Conservation (phyloP, 92 coral and sea anemone genomes). For the Bergia puertoricense region DNA sequence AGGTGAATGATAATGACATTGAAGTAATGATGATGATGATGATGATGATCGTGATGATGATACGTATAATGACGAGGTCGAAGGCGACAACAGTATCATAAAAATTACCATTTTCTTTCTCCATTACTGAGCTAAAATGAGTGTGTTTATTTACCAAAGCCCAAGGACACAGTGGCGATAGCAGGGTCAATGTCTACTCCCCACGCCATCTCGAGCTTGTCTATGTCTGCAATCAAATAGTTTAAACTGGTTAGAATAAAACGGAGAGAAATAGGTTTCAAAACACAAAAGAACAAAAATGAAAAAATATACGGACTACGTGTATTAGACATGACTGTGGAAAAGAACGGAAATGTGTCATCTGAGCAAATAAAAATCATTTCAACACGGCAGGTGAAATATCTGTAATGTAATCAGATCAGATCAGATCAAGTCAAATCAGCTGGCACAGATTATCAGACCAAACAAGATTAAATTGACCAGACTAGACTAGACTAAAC, state of each 20-base stretch:
- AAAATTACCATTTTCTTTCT: not conserved
- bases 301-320: not conserved
- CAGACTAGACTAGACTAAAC: no score
- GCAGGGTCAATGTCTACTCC: constrained; percentile 97
- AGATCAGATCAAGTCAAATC: no score
- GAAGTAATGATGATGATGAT: not conserved
- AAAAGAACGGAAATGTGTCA: no score
- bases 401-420: no score
- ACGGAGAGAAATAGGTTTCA: not conserved
- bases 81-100: not conserved
- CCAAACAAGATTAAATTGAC: no score
- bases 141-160: constrained; percentile 75
- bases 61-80: not conserved
- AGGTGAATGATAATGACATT: not conserved
- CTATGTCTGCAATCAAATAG: constrained; percentile 60
- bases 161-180: constrained; percentile 80
- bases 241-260: not conserved
- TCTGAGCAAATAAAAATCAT: no score
- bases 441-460: no score
- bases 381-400: no score
- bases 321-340: no score
- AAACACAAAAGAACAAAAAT: no score
- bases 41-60: not conserved
- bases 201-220: constrained; percentile 93
- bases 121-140: not conserved